Base-by-base conservation (phyloP, 2,888 invertebrate genomes). In the Sinohyriopsis cumingii region DNA sequence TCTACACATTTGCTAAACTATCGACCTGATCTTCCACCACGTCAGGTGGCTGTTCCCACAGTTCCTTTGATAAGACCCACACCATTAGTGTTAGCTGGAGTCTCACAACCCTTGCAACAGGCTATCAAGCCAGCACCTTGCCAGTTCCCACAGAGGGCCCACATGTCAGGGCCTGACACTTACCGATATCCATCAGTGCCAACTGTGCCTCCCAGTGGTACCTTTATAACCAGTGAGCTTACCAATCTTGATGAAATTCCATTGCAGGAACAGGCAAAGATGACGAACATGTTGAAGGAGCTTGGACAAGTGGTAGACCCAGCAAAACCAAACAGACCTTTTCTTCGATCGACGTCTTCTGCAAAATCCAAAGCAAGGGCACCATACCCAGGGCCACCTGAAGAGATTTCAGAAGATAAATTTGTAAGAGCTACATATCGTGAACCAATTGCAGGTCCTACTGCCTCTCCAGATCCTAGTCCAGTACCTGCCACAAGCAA, bases 391-490 rank as follows among this genome's bases (percentile, higher is more conserved):
- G 45, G 53, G 54, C 59, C 7, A 20, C 64, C 59, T 60, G 71
- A 67, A 24, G 70, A 69, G 12, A 55, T 56, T 6, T 70, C 71
- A 19, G 82, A 82, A 57, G 86, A 86, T 25, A 75, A 76, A 55
- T 82, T 86, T 71, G 86, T 86, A 4, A 85, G 82, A 33, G 86
- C 83, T 20, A 81, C 83, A 1, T 86, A 86, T 65, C 68, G 85
- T 25, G 86, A 86, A 69, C 86, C 86, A 6, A 78, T 86, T 3
- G 79, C 82, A 3, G 72, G 71, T 9, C 72, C 79, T 20, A 64
- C 73, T 18, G 57, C 66, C 18, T 77, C 78, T 7, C 80, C 80
- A 24, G 68, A 77, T 45, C 71, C 72, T 55, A 80, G 79, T 63
- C 81, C 79, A 4, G 68, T 65, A 25, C 71, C 70, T 68, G 68